phyloP scores from a whole-genome alignment of 2,797 vertebrate species.

The Hafferia zeledoni region DNA sequence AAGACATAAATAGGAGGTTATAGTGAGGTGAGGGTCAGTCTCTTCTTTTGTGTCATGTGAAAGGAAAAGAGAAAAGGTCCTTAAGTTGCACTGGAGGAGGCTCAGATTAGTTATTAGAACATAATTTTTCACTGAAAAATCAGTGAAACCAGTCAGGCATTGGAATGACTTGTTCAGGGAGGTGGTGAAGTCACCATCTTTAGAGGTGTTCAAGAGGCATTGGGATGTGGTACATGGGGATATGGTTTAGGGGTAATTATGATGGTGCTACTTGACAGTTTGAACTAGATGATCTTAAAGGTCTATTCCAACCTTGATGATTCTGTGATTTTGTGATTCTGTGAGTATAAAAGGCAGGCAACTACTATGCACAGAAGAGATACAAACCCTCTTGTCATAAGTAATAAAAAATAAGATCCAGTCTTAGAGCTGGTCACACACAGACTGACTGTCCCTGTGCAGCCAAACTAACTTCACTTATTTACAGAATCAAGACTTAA shows the following conservation, averaged over 20 bases:
- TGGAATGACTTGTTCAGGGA: neutral
- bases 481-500: neutral
- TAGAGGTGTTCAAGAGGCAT: neutral
- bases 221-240: neutral
- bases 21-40: neutral
- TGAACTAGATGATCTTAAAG: neutral
- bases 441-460: neutral
- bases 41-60: neutral
- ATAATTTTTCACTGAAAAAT: no score
- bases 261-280: neutral
- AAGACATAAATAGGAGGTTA: neutral
- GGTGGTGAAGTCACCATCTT: neutral
- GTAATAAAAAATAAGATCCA: neutral
- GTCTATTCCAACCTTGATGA: neutral
- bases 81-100: neutral
- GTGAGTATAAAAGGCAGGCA: neutral
- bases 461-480: neutral
- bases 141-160: neutral
- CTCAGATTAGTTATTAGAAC: neutral
- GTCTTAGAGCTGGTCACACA: neutral
- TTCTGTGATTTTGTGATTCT: neutral
- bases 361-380: neutral
- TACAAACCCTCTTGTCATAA: neutral
- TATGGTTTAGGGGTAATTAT: neutral
- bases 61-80: accelerated